Percentiles rank a stretch among this genome's conserved stretches.
These are phyloP conservation scores for Empidonax traillii DNA, from an alignment of 2,113 vertebrate species.

Conservation along the genomic window DNA sequence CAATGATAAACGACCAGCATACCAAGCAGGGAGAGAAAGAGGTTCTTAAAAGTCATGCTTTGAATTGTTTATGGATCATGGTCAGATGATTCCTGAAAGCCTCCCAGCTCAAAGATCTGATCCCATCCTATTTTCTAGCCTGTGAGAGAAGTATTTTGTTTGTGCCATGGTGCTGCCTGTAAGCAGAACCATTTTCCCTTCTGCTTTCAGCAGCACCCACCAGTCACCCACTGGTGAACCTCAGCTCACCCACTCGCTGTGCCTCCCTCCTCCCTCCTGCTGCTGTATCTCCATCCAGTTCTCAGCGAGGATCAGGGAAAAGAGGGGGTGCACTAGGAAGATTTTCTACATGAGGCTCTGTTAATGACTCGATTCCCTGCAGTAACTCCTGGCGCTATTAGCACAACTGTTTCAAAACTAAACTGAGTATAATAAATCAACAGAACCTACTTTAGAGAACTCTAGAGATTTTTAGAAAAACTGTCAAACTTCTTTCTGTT, in stretches of 20 bases:
- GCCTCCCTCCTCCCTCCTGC: neutral
- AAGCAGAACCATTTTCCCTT: neutral
- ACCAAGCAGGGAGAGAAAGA: constrained; percentile 49
- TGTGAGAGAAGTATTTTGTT: neutral
- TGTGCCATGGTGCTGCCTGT: neutral
- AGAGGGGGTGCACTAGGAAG: neutral
- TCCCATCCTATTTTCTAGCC: neutral
- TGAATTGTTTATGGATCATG: constrained; percentile 8
- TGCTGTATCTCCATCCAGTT: neutral
- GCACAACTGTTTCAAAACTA: neutral
- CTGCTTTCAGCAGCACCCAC: neutral
- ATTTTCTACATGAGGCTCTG: neutral
- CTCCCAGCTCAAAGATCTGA: neutral
- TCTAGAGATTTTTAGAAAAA: neutral
- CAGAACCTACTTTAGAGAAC: neutral
- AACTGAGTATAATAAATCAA: neutral
- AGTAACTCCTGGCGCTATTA: neutral
- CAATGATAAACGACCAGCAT: constrained; percentile 64
- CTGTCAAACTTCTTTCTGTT: neutral
- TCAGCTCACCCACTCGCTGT: neutral
- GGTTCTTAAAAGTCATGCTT: constrained; percentile 38
- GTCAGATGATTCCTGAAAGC: constrained; percentile 1
- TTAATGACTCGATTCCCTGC: neutral
- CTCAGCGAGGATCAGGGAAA: neutral
- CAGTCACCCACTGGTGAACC: neutral